A percentile compares a stretch with the other conserved stretches of the same genome.
phyloP scores from a whole-genome alignment of 2,113 vertebrate genomes.

The Steatornis caripensis region DNA sequence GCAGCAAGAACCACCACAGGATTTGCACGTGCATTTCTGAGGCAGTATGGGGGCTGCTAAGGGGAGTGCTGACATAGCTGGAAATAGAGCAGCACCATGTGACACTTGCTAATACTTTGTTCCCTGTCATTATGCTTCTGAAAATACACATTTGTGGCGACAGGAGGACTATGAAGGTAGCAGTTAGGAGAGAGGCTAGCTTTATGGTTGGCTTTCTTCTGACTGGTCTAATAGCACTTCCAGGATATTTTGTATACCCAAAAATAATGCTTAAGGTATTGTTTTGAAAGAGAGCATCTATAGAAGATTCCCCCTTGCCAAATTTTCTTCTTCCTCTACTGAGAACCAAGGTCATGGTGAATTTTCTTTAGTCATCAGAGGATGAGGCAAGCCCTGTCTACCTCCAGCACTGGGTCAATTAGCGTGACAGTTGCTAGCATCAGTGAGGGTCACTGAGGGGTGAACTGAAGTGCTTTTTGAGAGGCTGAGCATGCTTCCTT shows the following conservation, averaged over 20 bases:
- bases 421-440: not conserved
- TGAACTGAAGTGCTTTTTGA: not conserved
- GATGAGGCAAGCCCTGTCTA: not conserved
- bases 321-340: not conserved
- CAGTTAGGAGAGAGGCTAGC: not conserved
- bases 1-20: not conserved
- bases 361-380: not conserved
- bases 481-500: not conserved
- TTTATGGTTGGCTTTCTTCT: not conserved
- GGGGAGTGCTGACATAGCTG: constrained; percentile 14
- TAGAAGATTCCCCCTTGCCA: not conserved
- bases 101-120: constrained; percentile 9
- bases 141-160: constrained; percentile 23
- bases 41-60: not conserved
- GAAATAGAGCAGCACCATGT: not conserved
- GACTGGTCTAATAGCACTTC: not conserved
- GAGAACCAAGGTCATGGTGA: not conserved
- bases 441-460: not conserved
- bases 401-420: not conserved
- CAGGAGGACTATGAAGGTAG: not conserved
- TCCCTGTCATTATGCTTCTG: constrained; percentile 30
- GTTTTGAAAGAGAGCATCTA: not conserved
- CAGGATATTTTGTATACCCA: not conserved
- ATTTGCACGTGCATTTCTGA: constrained; percentile 6
- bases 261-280: not conserved